A percentile compares a stretch with the other conserved stretches of the same genome.
These are phyloP conservation scores for Numida meleagris DNA, from an alignment of 2,113 vertebrate genomes.

Conservation along the genomic window DNA sequence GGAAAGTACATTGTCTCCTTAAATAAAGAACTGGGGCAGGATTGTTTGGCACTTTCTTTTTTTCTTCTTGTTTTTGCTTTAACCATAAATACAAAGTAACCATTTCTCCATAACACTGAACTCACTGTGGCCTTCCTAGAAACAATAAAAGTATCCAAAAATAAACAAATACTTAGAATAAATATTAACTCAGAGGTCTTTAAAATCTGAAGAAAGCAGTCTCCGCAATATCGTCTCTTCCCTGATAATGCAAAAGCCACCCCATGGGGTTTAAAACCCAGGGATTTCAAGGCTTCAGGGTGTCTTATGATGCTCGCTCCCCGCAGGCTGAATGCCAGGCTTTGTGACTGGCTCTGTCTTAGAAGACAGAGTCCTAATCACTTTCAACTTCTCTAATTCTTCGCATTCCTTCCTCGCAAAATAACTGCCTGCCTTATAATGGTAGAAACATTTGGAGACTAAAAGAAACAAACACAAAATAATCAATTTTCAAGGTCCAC, in stretches of 20 bases:
- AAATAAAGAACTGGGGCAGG: conserved; percentile 65
- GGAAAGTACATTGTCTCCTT: conserved; percentile 71
- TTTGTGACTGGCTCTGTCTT: conserved; percentile 29
- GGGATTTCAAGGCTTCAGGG: conserved; percentile 56
- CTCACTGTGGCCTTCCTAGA: conserved; percentile 70
- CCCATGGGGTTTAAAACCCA: conserved; percentile 15
- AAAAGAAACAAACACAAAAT: conserved; percentile 82
- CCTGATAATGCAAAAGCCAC: conserved; percentile 50
- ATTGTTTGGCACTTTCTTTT: conserved; percentile 62
- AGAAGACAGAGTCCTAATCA: conserved; percentile 37
- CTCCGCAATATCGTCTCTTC: conserved; percentile 25
- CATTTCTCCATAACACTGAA: conserved; percentile 63
- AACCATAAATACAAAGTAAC: conserved; percentile 65
- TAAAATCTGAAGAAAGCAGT: conserved; percentile 61
- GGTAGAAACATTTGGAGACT: conserved; percentile 68
- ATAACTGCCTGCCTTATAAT: conserved; percentile 60
- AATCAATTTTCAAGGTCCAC: conserved; percentile 84
- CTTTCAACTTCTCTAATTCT: conserved; percentile 56
- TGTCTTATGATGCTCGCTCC: conserved; percentile 20
- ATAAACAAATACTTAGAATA: conserved; percentile 66
- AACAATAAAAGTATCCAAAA: conserved; percentile 56
- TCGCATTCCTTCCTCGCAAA: conserved; percentile 57
- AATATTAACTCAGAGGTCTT: conserved; percentile 62
- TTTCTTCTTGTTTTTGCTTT: conserved; percentile 30
- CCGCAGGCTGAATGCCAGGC: conserved; percentile 26